Conservation (phyloP, 2,113 vertebrate species). For the Spermophilus dauricus region DNA sequence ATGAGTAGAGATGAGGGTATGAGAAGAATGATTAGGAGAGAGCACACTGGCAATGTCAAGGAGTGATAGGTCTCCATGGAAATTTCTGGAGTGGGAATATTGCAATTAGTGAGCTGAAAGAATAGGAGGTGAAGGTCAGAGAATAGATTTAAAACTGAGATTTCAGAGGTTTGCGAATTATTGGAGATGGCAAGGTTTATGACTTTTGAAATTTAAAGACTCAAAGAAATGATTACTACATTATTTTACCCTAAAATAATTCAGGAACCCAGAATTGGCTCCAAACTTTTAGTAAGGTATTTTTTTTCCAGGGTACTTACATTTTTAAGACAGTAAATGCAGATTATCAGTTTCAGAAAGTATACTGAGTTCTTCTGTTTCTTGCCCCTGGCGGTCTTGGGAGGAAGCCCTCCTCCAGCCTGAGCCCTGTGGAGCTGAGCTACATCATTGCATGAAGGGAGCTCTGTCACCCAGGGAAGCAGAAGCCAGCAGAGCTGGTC, state of each 20-base stretch:
- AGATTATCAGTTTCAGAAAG: constrained; percentile 33
- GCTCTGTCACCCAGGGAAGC: not conserved
- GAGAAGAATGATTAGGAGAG: not conserved
- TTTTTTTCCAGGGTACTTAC: not conserved
- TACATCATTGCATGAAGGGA: not conserved
- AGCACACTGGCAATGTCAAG: not conserved
- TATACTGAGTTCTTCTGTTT: not conserved
- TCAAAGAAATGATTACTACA: not conserved
- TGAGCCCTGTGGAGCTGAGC: fast-evolving
- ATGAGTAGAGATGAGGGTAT: not conserved
- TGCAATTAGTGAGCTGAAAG: not conserved
- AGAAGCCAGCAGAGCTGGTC: not conserved
- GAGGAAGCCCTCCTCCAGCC: not conserved
- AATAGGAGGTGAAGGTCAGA: not conserved
- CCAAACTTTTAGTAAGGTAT: not conserved
- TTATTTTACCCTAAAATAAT: not conserved
- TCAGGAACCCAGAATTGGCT: not conserved
- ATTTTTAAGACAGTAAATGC: not conserved
- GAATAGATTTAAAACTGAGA: not conserved
- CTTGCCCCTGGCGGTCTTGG: not conserved
- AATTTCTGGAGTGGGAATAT: not conserved
- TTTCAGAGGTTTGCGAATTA: not conserved
- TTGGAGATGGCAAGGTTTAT: not conserved
- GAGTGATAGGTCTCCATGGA: not conserved
- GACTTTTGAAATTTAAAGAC: constrained; percentile 29